Conservation (phyloP, 2,113 vertebrate species). For the Egretta garzetta region DNA sequence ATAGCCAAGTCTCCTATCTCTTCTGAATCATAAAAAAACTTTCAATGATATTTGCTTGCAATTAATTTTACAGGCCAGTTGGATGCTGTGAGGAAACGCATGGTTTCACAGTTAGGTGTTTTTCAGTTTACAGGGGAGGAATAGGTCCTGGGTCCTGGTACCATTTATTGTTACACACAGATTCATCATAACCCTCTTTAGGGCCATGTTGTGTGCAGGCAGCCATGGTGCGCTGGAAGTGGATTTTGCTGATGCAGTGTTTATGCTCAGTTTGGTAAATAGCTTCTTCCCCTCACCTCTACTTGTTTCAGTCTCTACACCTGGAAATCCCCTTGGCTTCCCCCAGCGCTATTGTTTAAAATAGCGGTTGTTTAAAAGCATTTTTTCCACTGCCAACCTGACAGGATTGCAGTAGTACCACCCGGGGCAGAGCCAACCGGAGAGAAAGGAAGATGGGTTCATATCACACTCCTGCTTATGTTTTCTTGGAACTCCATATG, state of each 20-base stretch:
- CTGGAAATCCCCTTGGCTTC: background rate
- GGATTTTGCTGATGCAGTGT: background rate
- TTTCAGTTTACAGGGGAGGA: background rate
- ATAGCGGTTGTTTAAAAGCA: background rate
- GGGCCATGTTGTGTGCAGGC: background rate
- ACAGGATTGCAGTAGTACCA: background rate
- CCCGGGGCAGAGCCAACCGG: accelerated
- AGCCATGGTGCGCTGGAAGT: background rate
- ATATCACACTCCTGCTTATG: background rate
- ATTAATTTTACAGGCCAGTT: background rate
- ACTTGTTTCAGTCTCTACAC: background rate
- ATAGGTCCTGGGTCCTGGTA: background rate
- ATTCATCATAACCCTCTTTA: background rate
- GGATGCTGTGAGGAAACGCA: background rate
- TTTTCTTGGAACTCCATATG: background rate
- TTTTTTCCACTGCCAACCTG: background rate
- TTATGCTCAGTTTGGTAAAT: background rate
- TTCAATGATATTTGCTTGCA: background rate
- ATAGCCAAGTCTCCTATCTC: background rate
- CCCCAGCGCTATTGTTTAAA: background rate
- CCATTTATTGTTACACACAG: accelerated
- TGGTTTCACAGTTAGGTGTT: background rate
- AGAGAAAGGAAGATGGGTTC: background rate
- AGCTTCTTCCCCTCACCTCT: background rate
- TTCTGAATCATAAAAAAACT: background rate